phyloP scores from a whole-genome alignment of 2,888 invertebrate species.

The Andrena dorsata region DNA sequence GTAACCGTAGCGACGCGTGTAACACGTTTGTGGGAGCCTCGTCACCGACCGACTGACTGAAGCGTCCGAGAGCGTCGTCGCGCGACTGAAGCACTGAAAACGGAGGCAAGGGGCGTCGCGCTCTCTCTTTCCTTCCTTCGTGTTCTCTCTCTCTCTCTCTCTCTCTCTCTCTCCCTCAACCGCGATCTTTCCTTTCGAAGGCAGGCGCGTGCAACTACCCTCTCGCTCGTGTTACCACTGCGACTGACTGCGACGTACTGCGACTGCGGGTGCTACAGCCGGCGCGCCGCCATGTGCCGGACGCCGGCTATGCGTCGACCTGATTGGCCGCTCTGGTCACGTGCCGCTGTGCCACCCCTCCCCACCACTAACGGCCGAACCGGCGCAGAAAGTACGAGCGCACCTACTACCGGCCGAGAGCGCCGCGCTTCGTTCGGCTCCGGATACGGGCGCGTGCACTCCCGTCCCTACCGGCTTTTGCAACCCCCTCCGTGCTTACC shows the following conservation, averaged over 20 bases:
- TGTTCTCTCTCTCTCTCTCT: conserved; percentile 45
- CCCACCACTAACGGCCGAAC: conserved; percentile 53
- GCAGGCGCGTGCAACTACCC: conserved; percentile 85
- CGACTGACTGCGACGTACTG: conserved; percentile 81
- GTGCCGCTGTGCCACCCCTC: conserved; percentile 74
- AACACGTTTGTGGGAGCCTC: conserved; percentile 66
- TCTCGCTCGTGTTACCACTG: conserved; percentile 83
- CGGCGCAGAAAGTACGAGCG: conserved; percentile 64
- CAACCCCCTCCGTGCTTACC: conserved; percentile 68
- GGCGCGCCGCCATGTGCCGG: conserved; percentile 82
- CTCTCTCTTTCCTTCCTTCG: conserved; percentile 66
- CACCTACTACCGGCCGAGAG: conserved; percentile 77
- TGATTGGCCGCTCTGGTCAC: conserved; percentile 80
- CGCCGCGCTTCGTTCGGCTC: conserved; percentile 56
- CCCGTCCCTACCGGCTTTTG: conserved; percentile 63
- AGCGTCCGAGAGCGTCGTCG: conserved; percentile 74
- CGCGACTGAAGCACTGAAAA: conserved; percentile 83
- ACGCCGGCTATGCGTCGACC: conserved; percentile 79
- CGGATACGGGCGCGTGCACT: conserved; percentile 61
- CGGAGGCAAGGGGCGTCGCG: conserved; percentile 70
- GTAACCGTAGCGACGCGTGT: conserved; percentile 65
- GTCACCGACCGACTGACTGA: conserved; percentile 73
- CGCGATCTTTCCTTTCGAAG: conserved; percentile 80
- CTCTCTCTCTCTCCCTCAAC: conserved; percentile 56
- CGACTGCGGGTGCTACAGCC: conserved; percentile 79